Base-by-base conservation (phyloP, 2,888 invertebrate species). In the Itoplectis maculator region DNA sequence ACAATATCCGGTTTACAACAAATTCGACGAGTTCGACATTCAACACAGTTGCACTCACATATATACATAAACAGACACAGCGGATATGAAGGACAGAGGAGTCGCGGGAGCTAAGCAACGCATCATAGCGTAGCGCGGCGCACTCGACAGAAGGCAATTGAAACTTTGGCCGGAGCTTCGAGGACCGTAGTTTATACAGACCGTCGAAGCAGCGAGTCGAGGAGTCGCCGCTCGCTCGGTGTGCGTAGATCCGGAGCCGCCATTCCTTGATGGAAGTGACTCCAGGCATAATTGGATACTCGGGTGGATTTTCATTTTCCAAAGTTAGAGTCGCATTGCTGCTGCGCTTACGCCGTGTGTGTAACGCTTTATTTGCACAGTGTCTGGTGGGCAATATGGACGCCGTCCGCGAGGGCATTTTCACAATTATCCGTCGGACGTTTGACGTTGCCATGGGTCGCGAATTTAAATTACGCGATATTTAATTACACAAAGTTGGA, bases 241-340 rank as follows among this genome's bases (percentile, higher is more conserved):
- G 56, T 56, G 51, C 54, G 42, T 15, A 45, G 29, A n/a, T 37
- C 29, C 15, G 40, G 8, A 11, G 15, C n/a, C 18, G 11, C 37
- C 29, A 42, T 56, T 51, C 13, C 23, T 54, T 61, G 40, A 59
- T 6, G 23, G 11, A 42, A 45, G 45, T 63, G 37, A 70, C 35
- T 42, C 54, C 65, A 23, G 49, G 66, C 66, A 75, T 75, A 76
- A 76, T 68, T 61, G 72, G 49, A 47, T 18, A 72, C 76, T 75
- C 74, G 63, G 56, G 56, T 20, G 72, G 66, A 73, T 81, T 72
- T 81, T 81, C 76, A 81, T 81, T 59, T 81, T 51, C 35, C 59
- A 59, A 68, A 77, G 51, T 81, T 81, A 37, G n/a, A n/a, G 51
- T 54, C 70, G 54, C 69, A 54, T 49, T 70, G 70, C 15, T 15